Conservation (phyloP, 2,888 invertebrate species). For the Rhamphomyia laevipes region DNA sequence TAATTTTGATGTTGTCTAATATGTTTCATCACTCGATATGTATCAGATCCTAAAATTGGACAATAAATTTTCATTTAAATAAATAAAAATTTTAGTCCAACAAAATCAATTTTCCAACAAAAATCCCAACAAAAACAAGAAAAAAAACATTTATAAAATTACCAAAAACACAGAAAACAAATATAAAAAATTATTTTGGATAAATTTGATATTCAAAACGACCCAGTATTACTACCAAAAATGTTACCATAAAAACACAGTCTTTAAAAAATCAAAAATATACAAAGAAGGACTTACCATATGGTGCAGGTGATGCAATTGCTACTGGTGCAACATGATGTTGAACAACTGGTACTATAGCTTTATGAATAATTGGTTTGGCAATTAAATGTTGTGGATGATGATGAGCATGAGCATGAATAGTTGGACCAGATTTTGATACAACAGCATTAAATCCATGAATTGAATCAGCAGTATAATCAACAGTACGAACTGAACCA, state of each 20-base stretch:
- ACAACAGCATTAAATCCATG: conserved; percentile 37
- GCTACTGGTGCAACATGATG: conserved; percentile 28
- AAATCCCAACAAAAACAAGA: neutral
- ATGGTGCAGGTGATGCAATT: conserved; percentile 21
- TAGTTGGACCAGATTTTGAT: conserved; percentile 35
- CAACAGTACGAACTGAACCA: conserved; percentile 37
- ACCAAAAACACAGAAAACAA: neutral
- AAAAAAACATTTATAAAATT: neutral
- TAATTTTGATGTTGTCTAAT: conserved; percentile 32
- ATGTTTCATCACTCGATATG: conserved; percentile 34
- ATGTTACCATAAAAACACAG: conserved; percentile 4
- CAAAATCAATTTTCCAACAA: neutral
- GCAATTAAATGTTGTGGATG: conserved; percentile 21
- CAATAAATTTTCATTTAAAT: no score
- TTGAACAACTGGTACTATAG: conserved; percentile 27
- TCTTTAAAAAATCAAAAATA: no score
- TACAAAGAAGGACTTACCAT: conserved; percentile 28
- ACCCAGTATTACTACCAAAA: neutral
- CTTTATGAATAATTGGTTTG: conserved; percentile 28
- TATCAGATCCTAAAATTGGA: conserved; percentile 17
- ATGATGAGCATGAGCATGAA: conserved; percentile 28
- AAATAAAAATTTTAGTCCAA: no score
- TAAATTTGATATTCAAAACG: neutral
- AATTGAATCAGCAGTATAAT: conserved; percentile 36
- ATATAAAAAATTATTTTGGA: neutral